Conservation (phyloP, 2,797 vertebrate genomes). For the Columba guinea region DNA sequence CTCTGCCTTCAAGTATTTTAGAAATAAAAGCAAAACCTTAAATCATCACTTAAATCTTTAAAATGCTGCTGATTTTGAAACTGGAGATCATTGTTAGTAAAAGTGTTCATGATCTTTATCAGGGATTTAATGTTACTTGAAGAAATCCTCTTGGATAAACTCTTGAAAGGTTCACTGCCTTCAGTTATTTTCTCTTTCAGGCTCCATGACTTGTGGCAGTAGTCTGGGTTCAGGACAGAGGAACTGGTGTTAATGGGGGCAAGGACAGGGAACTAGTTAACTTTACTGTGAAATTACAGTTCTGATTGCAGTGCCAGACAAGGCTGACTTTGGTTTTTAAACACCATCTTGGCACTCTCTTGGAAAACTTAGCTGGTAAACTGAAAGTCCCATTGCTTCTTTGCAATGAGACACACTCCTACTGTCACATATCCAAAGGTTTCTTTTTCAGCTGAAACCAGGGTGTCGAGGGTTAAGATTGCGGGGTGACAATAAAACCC, state of each 20-base stretch:
- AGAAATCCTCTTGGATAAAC: slow-evolving; percentile 77
- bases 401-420: background rate
- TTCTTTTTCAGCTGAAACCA: background rate
- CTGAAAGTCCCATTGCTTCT: background rate
- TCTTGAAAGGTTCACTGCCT: background rate
- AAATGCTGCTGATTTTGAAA: slow-evolving; percentile 80
- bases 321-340: background rate
- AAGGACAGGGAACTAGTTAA: background rate
- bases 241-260: background rate
- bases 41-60: background rate
- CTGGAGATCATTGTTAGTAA: slow-evolving; percentile 53
- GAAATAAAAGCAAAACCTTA: background rate
- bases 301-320: background rate
- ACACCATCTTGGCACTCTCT: background rate
- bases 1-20: background rate
- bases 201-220: background rate
- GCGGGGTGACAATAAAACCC: too few species aligned
- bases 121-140: slow-evolving; percentile 91
- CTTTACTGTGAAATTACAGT: background rate
- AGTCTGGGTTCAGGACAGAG: background rate
- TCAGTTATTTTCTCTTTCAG: background rate
- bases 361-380: background rate
- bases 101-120: slow-evolving; percentile 84
- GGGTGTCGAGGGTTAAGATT: too few species aligned
- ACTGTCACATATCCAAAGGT: background rate